Percentiles rank a stretch among this genome's conserved stretches.
Conservation (phyloP, 2,113 vertebrate species). For the Phylloscopus trochiloides region DNA sequence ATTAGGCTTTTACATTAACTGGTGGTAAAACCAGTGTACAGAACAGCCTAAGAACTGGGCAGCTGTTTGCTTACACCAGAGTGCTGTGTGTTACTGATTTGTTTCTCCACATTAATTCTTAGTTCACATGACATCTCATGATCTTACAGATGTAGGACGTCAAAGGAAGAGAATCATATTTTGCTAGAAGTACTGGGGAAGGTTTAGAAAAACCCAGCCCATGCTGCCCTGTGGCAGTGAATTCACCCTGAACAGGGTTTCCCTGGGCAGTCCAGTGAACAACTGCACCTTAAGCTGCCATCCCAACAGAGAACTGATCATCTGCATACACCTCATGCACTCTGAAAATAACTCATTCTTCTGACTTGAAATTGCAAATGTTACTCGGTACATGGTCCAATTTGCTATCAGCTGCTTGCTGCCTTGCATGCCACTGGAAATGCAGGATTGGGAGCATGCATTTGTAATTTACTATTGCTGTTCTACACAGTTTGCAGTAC, state of each 20-base stretch:
- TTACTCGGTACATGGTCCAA: neutral
- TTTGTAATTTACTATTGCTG: neutral
- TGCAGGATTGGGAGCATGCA: neutral
- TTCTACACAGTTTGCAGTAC: neutral
- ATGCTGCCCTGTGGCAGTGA: rapidly evolving
- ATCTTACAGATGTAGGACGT: neutral
- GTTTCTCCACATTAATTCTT: neutral
- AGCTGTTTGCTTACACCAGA: neutral
- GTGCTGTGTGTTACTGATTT: neutral
- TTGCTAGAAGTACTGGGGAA: neutral
- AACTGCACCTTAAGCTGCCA: neutral
- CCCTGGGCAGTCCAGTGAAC: neutral
- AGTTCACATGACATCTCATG: neutral
- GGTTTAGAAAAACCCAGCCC: neutral
- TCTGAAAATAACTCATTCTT: neutral
- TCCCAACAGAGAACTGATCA: neutral
- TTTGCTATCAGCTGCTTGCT: neutral
- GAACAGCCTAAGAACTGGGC: neutral
- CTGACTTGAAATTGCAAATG: neutral
- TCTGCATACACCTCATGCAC: neutral
- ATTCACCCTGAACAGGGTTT: neutral
- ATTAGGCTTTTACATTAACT: neutral
- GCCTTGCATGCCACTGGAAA: neutral
- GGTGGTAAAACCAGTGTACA: neutral
- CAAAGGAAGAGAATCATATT: neutral